Base-by-base conservation (phyloP, 2,113 vertebrate genomes). In the Percina caprodes region DNA sequence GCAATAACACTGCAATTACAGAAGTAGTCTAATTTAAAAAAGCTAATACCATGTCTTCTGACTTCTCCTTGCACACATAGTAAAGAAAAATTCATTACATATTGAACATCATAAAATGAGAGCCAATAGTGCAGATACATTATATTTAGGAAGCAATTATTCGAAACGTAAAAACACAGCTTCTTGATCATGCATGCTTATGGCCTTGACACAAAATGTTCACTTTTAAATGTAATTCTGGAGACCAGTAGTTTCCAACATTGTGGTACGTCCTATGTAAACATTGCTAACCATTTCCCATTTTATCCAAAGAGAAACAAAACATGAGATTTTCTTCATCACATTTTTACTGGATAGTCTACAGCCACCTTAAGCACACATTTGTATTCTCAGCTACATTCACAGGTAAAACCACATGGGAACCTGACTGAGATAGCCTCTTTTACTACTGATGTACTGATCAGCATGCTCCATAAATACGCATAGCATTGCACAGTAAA, bases 391-490 rank as follows among this genome's bases (percentile, higher is more conserved):
- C 33, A 5, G 30, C 14, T 19, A 19, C 58, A 62, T 65, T 71
- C 73, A 58, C 21, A 30, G 46, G 55, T 48, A 7, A 76, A 82
- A 33, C 52, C 80, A 52, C 60, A 45, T 24, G 9, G 45, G 68
- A 67, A 16, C 14, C 23, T 18, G 73, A 33, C 66, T 24, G 42
- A 77, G 26, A 72, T n/a, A 46, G 59, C 15, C 59, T 51, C 45
- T 67, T 61, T 55, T 15, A 7, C 24, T 18, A 30, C 49, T 79
- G 65, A 69, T 63, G 49, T 24, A 5, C 65, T 79, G 66, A 79
- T 79, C 65, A 45, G 42, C 82, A 74, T 68, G 63, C 56, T 42
- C 15, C 21, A 39, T 66, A 65, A 71, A 83, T 42, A 42, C 45
- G 26, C 66, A 61, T 4, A 18, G 26, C 65, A 19, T 33, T 30